phyloP scores from a whole-genome alignment of 2,888 invertebrate species.

The Tryphoninae sp. region DNA sequence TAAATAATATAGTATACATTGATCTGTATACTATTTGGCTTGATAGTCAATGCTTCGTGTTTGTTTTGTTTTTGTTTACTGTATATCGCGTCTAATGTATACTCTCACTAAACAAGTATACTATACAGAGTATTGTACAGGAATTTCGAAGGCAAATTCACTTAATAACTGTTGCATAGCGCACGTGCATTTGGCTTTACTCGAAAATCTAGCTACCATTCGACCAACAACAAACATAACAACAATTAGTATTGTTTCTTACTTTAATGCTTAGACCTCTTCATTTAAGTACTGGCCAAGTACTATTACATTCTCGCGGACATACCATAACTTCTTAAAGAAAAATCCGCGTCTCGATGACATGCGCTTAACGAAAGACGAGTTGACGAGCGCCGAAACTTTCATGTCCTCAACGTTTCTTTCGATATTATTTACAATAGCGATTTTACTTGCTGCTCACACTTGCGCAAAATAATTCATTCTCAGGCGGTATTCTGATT shows the following conservation, averaged over 20 bases:
- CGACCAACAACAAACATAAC: slow-evolving; percentile 26
- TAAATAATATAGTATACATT: slow-evolving; percentile 29
- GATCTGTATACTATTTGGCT: slow-evolving; percentile 42
- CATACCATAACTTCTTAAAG: slow-evolving; percentile 28
- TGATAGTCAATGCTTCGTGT: slow-evolving; percentile 55
- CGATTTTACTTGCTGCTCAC: slow-evolving; percentile 5
- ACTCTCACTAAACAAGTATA: slow-evolving; percentile 7
- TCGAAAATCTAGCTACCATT: not conserved
- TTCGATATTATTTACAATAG: not conserved
- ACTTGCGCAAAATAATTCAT: slow-evolving; percentile 9
- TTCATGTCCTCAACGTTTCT: not conserved
- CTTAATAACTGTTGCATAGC: not conserved
- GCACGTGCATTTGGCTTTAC: not conserved
- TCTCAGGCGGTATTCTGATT: slow-evolving; percentile 18
- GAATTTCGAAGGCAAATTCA: slow-evolving; percentile 6
- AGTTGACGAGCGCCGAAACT: not conserved
- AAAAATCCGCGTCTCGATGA: slow-evolving; percentile 43
- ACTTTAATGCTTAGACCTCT: not conserved
- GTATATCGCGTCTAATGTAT: not conserved
- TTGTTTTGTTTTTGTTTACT: not conserved
- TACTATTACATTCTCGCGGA: slow-evolving; percentile 1
- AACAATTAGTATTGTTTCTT: slow-evolving; percentile 19
- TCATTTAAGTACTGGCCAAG: not conserved
- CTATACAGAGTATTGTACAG: slow-evolving; percentile 47
- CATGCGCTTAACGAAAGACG: slow-evolving; percentile 40